Evolutionary conservation across 1,140 invertebrate genomes (phyloP).

Genomic region (Drosophila equinoxialis): DNA sequence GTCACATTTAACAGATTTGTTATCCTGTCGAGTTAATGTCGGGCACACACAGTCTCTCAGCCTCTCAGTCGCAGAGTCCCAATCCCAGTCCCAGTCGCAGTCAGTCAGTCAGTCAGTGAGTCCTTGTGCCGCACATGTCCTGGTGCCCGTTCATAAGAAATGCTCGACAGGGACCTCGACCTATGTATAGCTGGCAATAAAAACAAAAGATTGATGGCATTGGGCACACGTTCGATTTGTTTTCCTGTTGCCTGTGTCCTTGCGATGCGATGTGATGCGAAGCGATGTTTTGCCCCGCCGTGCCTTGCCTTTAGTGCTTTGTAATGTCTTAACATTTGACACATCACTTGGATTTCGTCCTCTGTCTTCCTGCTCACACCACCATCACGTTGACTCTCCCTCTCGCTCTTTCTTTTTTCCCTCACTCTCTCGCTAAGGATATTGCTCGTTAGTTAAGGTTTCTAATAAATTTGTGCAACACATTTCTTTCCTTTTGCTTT

Average conservation of each 20-base stretch:
- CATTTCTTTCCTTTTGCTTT: conserved; percentile 55
- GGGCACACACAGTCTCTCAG: conserved; percentile 53
- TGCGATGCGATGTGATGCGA: neutral
- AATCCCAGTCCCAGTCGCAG: conserved; percentile 32
- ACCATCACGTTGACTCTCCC: neutral
- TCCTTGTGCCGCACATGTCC: conserved; percentile 38
- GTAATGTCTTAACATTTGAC: conserved; percentile 82
- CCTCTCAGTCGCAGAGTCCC: conserved; percentile 1
- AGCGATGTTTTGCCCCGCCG: neutral
- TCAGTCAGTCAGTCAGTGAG: conserved; percentile 27
- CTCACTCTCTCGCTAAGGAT: conserved; percentile 47
- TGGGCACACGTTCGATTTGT: conserved; percentile 82
- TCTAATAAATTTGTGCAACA: conserved; percentile 82
- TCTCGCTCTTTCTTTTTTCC: conserved; percentile 5
- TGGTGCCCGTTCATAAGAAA: conserved; percentile 63
- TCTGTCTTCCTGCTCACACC: conserved; percentile 9
- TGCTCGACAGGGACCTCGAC: conserved; percentile 53
- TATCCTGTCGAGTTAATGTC: conserved; percentile 83
- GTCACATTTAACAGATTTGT: conserved; percentile 83
- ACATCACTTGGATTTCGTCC: conserved; percentile 70
- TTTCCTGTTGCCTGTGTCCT: conserved; percentile 68
- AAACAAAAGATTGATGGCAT: conserved; percentile 82
- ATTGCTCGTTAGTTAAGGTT: conserved; percentile 81
- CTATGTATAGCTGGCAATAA: conserved; percentile 59
- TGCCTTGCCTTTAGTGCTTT: conserved; percentile 80